Evolutionary conservation across 2,888 invertebrate genomes (phyloP), one percentile per base, ranked within the genome.

Genomic region (Lypha dubia): DNA sequence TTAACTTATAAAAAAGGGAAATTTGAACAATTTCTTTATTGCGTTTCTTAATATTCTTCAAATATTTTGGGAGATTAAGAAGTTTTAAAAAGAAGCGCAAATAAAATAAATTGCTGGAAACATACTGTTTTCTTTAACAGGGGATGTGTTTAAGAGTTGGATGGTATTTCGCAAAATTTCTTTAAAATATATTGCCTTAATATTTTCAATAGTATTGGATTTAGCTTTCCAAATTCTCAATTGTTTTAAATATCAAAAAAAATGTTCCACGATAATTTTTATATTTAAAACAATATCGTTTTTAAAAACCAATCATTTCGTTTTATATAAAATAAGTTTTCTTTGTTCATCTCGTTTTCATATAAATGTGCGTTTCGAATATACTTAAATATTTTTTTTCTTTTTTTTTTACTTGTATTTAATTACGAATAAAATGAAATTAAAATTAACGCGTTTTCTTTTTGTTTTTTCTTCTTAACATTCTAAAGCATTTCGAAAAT

Each of bases 231-330:
- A 9, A 11, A 77, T 68, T 41, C 5, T 73, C 46, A 41, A 73
- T n/a, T 63, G 20, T 70, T 77, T 56, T 51, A 73, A 82, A 49
- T 85, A 81, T 87, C n/a, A n/a, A n/a, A n/a, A 87, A 88, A 90
- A 86, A 88, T 91, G 90, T 91, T 90, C 90, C 91, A 90, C 91
- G 88, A 90, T 87, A 88, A 67, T 17, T n/a, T n/a, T n/a, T 67
- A 79, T 56, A 75, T 62, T 79, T 60, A 71, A 85, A 79, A 58
- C 60, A 67, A 13, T n/a, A 35, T 15, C 28, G 15, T 9, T 58
- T 32, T 20, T 11, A 51, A 35, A 35, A 35, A 46, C 13, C 9
- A 7, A 22, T 44, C 41, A 80, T 70, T 24, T 84, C 81, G 81
- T 74, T 63, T 81, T 20, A 75, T 81, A 86, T 79, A 86, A 84